Evolutionary conservation across 2,888 invertebrate species (phyloP).

Genomic region (Auanema sp.): DNA sequence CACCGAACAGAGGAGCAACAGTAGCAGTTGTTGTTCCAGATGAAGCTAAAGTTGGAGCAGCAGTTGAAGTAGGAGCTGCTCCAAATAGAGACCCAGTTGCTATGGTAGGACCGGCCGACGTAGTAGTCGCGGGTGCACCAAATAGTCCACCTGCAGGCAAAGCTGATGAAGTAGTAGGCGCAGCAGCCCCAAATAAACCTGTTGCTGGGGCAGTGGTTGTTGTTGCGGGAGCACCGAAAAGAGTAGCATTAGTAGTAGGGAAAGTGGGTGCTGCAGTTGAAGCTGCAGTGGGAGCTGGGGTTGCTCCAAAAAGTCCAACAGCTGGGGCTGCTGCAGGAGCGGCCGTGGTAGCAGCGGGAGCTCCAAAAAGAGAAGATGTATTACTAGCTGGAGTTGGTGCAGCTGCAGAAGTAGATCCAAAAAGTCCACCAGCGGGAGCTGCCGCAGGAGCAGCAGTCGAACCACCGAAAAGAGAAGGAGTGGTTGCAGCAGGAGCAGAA

Average conservation of each 20-base stretch:
- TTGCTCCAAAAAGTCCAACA: too few relatives aligned
- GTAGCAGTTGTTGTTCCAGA: not conserved
- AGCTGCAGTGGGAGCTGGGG: not conserved
- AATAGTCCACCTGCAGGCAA: not conserved
- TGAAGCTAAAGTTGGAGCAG: constrained; percentile 11
- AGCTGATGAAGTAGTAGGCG: not conserved
- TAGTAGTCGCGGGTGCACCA: constrained; percentile 20
- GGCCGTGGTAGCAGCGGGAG: too few relatives aligned
- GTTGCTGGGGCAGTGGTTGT: too few relatives aligned
- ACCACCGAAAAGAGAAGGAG: too few relatives aligned
- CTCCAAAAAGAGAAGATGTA: not conserved
- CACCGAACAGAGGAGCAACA: not conserved
- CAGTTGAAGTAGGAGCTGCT: constrained; percentile 14
- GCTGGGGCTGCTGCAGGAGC: constrained; percentile 8
- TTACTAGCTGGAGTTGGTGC: constrained; percentile 2
- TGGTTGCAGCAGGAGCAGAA: too few relatives aligned
- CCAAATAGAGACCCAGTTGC: constrained; percentile 8
- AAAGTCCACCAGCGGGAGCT: not conserved
- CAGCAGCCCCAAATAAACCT: too few relatives aligned
- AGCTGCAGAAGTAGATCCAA: not conserved
- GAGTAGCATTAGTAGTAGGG: too few relatives aligned
- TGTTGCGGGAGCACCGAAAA: too few relatives aligned
- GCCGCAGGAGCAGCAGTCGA: not conserved
- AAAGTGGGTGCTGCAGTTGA: too few relatives aligned
- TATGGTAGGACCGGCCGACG: constrained; percentile 8